A percentile compares a stretch with the other conserved stretches of the same genome.
Conservation (phyloP, 2,888 invertebrate genomes). For the Nebria salina region DNA sequence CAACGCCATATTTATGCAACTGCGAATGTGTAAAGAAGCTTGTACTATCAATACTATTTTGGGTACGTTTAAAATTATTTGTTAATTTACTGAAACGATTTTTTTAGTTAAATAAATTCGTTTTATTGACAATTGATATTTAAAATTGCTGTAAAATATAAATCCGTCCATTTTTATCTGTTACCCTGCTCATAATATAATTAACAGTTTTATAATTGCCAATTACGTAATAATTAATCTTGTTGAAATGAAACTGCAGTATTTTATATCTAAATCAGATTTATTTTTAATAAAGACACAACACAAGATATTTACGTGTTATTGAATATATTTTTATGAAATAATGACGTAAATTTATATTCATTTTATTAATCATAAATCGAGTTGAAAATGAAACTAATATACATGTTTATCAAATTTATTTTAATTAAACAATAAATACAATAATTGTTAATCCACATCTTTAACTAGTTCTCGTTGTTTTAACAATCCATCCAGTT, state of each 20-base stretch:
- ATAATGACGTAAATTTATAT: too few relatives aligned
- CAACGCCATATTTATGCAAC: not conserved
- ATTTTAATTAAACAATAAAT: not conserved
- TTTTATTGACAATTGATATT: not conserved
- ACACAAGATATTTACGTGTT: too few relatives aligned
- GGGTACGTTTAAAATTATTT: too few relatives aligned
- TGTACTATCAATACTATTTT: too few relatives aligned
- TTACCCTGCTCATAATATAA: not conserved
- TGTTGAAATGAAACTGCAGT: not conserved
- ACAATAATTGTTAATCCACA: slow-evolving; percentile 2
- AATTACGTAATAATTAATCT: not conserved
- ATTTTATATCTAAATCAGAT: not conserved
- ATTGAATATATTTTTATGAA: not conserved
- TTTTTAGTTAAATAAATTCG: not conserved
- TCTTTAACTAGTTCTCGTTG: slow-evolving; percentile 23
- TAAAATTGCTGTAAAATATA: not conserved
- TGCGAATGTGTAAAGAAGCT: not conserved
- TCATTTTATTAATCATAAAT: too few relatives aligned
- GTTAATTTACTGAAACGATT: not conserved
- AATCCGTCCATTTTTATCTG: slow-evolving; percentile 1
- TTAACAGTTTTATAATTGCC: not conserved
- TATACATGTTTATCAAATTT: not conserved
- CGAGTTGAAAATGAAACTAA: too few relatives aligned
- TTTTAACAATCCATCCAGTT: slow-evolving; percentile 64
- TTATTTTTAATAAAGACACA: not conserved